phyloP scores from a whole-genome alignment of 1,140 invertebrate species.

The Drosophila insularis region DNA sequence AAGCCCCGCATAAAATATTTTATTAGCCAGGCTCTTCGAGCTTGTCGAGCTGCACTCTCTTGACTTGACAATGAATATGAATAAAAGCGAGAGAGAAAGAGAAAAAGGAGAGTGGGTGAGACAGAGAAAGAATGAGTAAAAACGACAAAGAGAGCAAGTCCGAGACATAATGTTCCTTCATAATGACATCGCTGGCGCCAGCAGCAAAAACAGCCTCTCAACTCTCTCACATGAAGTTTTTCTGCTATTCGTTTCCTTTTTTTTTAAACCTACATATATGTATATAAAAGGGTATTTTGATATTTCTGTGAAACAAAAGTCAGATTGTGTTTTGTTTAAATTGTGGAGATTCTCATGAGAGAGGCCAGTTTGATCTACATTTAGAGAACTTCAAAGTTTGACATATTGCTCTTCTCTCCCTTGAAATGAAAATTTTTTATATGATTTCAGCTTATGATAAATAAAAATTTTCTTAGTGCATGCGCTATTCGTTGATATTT shows the following conservation, averaged over 20 bases:
- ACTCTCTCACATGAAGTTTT: conserved; percentile 51
- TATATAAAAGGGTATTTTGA: conserved; percentile 23
- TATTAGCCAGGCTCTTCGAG: conserved; percentile 56
- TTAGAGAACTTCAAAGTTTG: too few species aligned
- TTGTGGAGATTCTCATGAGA: too few species aligned
- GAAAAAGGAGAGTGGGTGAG: neutral
- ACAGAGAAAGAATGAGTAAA: neutral
- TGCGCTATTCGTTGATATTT: conserved; percentile 32
- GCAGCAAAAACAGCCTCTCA: conserved; percentile 54
- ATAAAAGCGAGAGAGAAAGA: too few species aligned
- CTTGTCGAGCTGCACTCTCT: conserved; percentile 34
- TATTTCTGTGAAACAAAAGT: neutral
- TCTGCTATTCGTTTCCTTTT: conserved; percentile 18
- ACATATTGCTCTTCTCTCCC: too few species aligned
- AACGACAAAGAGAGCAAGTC: conserved; percentile 14
- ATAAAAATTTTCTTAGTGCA: conserved; percentile 11
- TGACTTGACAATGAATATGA: conserved; percentile 8
- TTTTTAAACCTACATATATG: conserved; percentile 25
- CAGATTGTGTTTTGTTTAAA: neutral
- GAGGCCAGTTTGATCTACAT: too few species aligned
- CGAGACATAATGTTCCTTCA: conserved; percentile 38
- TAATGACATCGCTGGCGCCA: conserved; percentile 59
- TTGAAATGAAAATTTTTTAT: too few species aligned
- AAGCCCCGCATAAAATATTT: conserved; percentile 77
- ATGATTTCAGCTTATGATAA: too few species aligned